Evolutionary conservation across 2,113 vertebrate genomes (phyloP).

Genomic region (Alces alces): DNA sequence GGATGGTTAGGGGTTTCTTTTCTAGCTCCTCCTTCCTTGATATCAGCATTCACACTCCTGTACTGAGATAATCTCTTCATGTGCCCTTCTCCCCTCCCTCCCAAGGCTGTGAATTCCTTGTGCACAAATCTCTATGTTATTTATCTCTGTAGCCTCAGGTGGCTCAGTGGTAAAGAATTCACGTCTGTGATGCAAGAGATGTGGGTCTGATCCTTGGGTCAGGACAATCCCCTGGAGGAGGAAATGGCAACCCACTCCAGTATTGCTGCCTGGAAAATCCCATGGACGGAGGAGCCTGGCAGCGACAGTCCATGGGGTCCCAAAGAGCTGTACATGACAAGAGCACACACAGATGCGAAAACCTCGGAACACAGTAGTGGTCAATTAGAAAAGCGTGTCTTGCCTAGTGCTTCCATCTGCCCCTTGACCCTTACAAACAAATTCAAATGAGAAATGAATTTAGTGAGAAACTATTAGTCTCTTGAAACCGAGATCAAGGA

Average conservation of each 20-base stretch:
- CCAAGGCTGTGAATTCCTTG: background rate
- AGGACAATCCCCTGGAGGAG: background rate
- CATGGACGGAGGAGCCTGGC: background rate
- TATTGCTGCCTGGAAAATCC: background rate
- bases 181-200: background rate
- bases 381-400: background rate
- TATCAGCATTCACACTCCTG: background rate
- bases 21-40: background rate
- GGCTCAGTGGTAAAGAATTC: background rate
- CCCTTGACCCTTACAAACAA: background rate
- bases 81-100: background rate
- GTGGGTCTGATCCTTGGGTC: background rate
- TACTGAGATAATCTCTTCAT: background rate
- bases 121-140: background rate
- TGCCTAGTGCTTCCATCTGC: background rate
- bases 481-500: background rate
- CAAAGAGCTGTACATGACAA: background rate
- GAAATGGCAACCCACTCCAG: background rate
- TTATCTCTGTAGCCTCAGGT: background rate
- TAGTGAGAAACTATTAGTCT: background rate
- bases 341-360: background rate
- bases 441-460: background rate
- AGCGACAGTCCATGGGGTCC: background rate
- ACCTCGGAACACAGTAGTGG: background rate
- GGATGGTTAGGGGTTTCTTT: background rate